Conservation (phyloP, 2,888 invertebrate genomes). For the Eupelmus urozonus region DNA sequence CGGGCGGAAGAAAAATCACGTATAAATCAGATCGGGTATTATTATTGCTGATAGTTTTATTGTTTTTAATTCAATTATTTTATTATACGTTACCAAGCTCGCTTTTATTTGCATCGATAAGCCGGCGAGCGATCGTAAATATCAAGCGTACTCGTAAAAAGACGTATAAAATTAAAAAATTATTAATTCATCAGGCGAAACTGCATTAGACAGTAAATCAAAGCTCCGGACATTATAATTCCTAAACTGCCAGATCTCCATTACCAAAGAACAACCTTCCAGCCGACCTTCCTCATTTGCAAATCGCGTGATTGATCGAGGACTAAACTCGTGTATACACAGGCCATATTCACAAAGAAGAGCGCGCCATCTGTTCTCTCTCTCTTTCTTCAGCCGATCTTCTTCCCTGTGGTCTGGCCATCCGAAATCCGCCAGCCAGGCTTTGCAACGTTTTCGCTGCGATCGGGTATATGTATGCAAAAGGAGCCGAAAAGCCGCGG, state of each 20-base stretch:
- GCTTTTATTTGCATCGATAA: too few relatives aligned
- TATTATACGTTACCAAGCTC: too few relatives aligned
- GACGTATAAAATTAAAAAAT: too few relatives aligned
- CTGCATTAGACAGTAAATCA: too few relatives aligned
- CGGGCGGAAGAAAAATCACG: neutral
- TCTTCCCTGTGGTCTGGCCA: neutral
- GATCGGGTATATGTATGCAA: neutral
- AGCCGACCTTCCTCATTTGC: neutral
- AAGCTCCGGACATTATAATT: too few relatives aligned
- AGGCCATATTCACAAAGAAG: neutral
- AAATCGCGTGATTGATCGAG: conserved; percentile 13
- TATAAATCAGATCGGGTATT: neutral
- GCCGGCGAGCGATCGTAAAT: too few relatives aligned
- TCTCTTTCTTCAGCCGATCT: neutral
- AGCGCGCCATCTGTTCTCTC: neutral
- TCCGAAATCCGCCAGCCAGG: neutral
- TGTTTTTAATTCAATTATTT: too few relatives aligned
- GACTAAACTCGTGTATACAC: neutral
- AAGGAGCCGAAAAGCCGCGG: neutral
- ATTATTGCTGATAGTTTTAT: neutral
- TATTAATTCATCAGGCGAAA: neutral
- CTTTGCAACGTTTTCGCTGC: neutral
- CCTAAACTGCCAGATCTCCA: too few relatives aligned
- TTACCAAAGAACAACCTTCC: neutral
- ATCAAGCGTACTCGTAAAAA: too few relatives aligned